Base-by-base conservation (phyloP, 2,888 invertebrate species). In the Celastrina argiolus region DNA sequence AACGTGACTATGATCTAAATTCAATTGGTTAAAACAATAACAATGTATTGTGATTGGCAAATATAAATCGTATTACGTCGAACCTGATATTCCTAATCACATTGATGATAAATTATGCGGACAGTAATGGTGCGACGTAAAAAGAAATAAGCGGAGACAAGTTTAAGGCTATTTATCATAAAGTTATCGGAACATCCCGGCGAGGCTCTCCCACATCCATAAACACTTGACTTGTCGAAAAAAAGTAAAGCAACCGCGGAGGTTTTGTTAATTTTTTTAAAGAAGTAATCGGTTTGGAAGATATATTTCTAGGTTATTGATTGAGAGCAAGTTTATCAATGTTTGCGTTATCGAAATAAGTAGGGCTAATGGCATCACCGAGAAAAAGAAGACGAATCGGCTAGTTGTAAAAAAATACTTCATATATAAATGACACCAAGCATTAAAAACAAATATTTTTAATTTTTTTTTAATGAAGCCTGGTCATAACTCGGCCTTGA, bases 121-220 rank as follows among this genome's bases (percentile, higher is more conserved):
- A 67, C 68, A 66, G 63, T 71, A 70, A 72, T 69, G 66, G 67
- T 67, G 66, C 56, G 65, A 70, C 63, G 67, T 67, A 71, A 81
- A 71, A 73, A 72, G 66, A 67, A 80, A 68, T 68, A 72, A 81
- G 80, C 79, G 81, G 82, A 79, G 78, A 78, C 81, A 80, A 85
- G 82, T 83, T 79, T 83, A 84, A 85, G 80, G 84, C 84, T 88
- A 88, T 89, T 89, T 88, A 89, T 88, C 88, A 87, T 87, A 81
- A 86, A 85, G 78, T 85, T 88, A 88, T 89, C 87, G 82, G 82
- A 84, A 87, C 85, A 84, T 84, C 80, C 75, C 80, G 78, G 77
- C 78, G 80, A 86, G 87, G 85, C 86, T 86, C 81, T 81, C 78
- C 77, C 78, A 78, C 81, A 81, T 80, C 79, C 78, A 77, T 81